A percentile compares a stretch with the other conserved stretches of the same genome.
Conservation (phyloP, 2,113 vertebrate genomes). For the Thamnaconus septentrionalis region DNA sequence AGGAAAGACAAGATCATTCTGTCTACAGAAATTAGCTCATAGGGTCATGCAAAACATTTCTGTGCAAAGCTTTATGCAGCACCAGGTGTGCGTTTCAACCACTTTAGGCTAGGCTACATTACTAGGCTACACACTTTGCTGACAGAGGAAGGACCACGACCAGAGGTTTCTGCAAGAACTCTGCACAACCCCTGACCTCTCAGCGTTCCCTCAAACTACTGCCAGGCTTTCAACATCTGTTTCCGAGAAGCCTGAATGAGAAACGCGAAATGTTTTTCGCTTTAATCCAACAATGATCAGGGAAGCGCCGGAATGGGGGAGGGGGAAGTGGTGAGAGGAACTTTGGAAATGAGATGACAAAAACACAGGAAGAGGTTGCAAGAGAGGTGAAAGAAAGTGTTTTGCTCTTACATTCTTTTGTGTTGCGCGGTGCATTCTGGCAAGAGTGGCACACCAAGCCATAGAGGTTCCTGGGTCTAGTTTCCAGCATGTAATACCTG, state of each 20-base stretch:
- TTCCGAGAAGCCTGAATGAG: conserved; percentile 13
- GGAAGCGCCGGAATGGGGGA: not conserved
- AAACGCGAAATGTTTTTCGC: not conserved
- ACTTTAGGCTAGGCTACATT: too few species aligned
- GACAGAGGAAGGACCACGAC: not conserved
- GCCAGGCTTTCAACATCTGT: conserved; percentile 41
- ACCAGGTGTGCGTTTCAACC: too few species aligned
- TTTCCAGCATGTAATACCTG: conserved; percentile 95
- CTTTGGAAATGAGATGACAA: conserved; percentile 13
- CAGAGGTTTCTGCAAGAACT: conserved; percentile 22
- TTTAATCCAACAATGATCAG: conserved; percentile 17
- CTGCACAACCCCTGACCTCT: conserved; percentile 14
- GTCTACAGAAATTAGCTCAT: too few species aligned
- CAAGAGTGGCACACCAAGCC: conserved; percentile 97
- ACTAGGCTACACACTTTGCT: too few species aligned
- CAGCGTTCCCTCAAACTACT: conserved; percentile 22
- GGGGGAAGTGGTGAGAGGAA: not conserved
- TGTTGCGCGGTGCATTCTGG: conserved; percentile 87
- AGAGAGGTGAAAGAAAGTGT: not conserved
- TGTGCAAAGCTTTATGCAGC: too few species aligned
- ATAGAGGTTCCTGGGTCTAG: conserved; percentile 90
- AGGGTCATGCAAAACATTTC: too few species aligned
- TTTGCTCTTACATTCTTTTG: conserved; percentile 92
- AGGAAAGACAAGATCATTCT: too few species aligned
- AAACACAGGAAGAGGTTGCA: conserved; percentile 1